These are phyloP conservation scores for Dryobotodes eremita DNA, from an alignment of 2,888 invertebrate species.

Conservation along the genomic window DNA sequence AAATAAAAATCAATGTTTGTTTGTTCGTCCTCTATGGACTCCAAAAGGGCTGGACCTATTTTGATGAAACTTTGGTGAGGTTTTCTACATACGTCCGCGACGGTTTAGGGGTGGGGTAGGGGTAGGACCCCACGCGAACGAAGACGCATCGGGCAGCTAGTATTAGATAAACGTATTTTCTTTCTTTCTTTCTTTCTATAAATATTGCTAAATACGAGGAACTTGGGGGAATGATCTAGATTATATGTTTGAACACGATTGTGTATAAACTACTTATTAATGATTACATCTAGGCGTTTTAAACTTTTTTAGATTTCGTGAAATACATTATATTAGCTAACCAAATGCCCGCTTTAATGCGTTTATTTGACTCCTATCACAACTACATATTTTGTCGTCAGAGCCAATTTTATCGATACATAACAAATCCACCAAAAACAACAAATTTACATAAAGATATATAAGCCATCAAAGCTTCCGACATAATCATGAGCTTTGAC, in stretches of 20 bases:
- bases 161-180: too few species aligned
- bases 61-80: too few species aligned
- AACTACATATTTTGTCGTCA: neutral
- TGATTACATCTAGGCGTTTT: neutral
- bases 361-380: too few species aligned
- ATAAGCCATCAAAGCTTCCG: constrained; percentile 10
- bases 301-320: neutral
- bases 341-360: too few species aligned
- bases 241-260: neutral
- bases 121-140: too few species aligned
- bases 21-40: too few species aligned
- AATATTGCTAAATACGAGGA: neutral
- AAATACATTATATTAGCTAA: neutral
- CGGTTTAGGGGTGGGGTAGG: too few species aligned
- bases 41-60: too few species aligned
- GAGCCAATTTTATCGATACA: neutral
- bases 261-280: neutral
- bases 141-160: too few species aligned
- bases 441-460: neutral
- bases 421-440: neutral
- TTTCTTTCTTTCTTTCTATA: too few species aligned
- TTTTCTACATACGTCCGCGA: too few species aligned
- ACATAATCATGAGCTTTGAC: constrained; percentile 39
- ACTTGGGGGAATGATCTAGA: neutral
- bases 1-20: too few species aligned